Conservation (phyloP, 2,888 invertebrate species). For the Pollenia amentaria region DNA sequence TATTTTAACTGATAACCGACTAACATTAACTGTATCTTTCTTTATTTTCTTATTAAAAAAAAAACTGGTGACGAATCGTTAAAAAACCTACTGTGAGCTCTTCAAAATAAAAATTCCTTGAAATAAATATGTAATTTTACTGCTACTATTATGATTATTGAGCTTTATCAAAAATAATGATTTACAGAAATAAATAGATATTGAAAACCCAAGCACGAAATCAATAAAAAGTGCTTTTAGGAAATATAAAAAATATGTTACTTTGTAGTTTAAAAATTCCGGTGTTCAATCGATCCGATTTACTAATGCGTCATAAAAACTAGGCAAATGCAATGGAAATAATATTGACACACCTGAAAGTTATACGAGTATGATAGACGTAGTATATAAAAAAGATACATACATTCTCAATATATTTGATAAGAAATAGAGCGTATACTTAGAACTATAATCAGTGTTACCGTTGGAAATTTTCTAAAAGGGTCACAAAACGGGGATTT, state of each 20-base stretch:
- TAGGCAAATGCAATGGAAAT: slow-evolving; percentile 7
- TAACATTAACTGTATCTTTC: not conserved
- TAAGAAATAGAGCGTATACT: too few relatives aligned
- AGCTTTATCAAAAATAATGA: not conserved
- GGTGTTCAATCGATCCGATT: slow-evolving; percentile 31
- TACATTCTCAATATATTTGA: too few relatives aligned
- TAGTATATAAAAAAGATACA: too few relatives aligned
- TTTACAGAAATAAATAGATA: not conserved
- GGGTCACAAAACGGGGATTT: too few relatives aligned
- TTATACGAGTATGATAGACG: too few relatives aligned
- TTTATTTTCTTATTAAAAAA: slow-evolving; percentile 17
- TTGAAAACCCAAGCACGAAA: too few relatives aligned
- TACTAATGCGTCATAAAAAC: not conserved
- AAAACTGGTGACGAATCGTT: slow-evolving; percentile 7
- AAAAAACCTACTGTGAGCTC: not conserved
- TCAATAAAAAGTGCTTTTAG: too few relatives aligned
- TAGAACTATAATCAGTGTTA: too few relatives aligned
- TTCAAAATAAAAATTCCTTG: not conserved
- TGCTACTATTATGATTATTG: slow-evolving; percentile 5
- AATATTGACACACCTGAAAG: slow-evolving; percentile 56
- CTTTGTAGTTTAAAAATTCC: not conserved
- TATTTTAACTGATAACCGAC: slow-evolving; percentile 4
- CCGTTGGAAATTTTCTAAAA: too few relatives aligned
- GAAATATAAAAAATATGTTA: too few relatives aligned
- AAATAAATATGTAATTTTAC: not conserved